Conservation (phyloP, 1,140 invertebrate genomes). For the Phymastichus coffea region DNA sequence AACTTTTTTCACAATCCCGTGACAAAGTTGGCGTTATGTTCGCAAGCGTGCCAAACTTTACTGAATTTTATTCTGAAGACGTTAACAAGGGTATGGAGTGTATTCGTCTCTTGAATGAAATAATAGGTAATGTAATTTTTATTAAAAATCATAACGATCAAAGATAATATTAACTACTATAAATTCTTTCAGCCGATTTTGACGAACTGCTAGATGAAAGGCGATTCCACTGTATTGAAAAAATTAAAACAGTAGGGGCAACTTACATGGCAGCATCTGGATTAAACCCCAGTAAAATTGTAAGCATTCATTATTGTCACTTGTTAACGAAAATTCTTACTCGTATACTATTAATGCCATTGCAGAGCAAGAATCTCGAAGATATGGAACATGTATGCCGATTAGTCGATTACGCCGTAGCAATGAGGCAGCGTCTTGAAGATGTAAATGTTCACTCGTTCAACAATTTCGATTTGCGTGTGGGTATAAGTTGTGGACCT, state of each 20-base stretch:
- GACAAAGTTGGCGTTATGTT: slow-evolving; percentile 95
- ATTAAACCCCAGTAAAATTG: slow-evolving; percentile 77
- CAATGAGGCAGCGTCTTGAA: slow-evolving; percentile 85
- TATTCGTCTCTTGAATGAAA: slow-evolving; percentile 96
- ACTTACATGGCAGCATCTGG: slow-evolving; percentile 99
- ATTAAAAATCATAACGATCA: not conserved
- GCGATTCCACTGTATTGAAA: slow-evolving; percentile 90
- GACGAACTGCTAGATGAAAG: slow-evolving; percentile 89
- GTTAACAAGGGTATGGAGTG: slow-evolving; percentile 96
- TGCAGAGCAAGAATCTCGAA: slow-evolving; percentile 57
- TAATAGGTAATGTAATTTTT: slow-evolving; percentile 71
- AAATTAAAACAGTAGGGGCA: slow-evolving; percentile 96
- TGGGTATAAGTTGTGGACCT: slow-evolving; percentile 92
- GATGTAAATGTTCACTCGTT: slow-evolving; percentile 96
- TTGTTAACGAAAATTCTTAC: no score
- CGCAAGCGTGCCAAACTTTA: slow-evolving; percentile 97
- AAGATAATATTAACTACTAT: no score
- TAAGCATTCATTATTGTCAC: slow-evolving; percentile 48
- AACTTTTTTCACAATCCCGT: slow-evolving; percentile 92
- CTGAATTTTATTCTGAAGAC: slow-evolving; percentile 97
- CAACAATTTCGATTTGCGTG: slow-evolving; percentile 93
- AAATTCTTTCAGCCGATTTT: slow-evolving; percentile 69
- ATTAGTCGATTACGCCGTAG: slow-evolving; percentile 91
- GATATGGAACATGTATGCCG: slow-evolving; percentile 79
- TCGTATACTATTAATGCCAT: no score